Evolutionary conservation across 2,113 vertebrate genomes (phyloP).

Genomic region (Arvicanthis niloticus): DNA sequence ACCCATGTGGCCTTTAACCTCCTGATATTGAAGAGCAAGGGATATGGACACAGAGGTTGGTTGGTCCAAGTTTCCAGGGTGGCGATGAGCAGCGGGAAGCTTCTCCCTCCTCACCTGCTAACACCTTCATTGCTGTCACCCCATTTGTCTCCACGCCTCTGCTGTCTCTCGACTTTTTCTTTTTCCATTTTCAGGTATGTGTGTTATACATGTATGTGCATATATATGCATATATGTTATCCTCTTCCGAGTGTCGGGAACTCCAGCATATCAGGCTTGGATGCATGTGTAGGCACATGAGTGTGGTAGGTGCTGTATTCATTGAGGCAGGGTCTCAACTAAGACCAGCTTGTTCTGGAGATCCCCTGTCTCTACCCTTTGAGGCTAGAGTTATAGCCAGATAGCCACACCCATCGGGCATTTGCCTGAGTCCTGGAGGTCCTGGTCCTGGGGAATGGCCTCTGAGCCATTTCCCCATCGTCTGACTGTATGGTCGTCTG

Average conservation of each 20-base stretch:
- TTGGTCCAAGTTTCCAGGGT: background rate
- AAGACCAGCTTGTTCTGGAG: background rate
- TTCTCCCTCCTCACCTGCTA: background rate
- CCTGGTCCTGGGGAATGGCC: background rate
- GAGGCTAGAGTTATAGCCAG: background rate
- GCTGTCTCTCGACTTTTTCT: background rate
- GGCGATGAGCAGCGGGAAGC: background rate
- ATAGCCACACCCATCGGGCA: background rate
- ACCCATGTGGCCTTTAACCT: background rate
- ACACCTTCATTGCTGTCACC: background rate
- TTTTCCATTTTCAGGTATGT: background rate
- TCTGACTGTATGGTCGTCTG: background rate
- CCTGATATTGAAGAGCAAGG: background rate
- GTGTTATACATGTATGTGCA: background rate
- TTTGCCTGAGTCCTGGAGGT: background rate
- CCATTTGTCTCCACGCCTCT: background rate
- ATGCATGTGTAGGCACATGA: background rate
- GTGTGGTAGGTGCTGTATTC: background rate
- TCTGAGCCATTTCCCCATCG: background rate
- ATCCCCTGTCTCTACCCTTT: too few species aligned
- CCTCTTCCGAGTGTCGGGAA: background rate
- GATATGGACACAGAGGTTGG: too few species aligned
- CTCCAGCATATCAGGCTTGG: background rate
- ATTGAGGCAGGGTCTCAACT: background rate
- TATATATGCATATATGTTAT: background rate